Evolutionary conservation across 2,113 vertebrate species (phyloP), one percentile per base, ranked within the genome.

Genomic region (Myrmecobius fasciatus): DNA sequence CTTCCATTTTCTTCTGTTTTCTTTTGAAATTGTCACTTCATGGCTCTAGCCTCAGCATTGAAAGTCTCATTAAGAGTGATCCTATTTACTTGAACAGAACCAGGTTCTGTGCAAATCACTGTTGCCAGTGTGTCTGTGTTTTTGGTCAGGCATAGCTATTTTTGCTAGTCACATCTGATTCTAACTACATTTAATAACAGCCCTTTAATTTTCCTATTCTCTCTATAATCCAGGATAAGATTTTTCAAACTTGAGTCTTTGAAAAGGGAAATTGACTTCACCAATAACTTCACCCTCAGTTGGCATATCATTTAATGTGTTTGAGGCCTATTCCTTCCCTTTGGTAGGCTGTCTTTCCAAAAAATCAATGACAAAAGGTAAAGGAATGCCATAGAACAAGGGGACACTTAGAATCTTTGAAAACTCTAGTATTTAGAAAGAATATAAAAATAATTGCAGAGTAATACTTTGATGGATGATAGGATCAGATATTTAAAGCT

Each of bases 1-100:
- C 56, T 96, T 98, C 89, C 97, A 83, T 96, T 97, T 98, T 92
- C 92, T 97, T 96, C 94, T 92, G 92, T 83, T 97, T 98, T 92
- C 93, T 96, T 96, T 97, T 92, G 95, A 96, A 98, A 89, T 96
- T 96, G 96, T 96, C 95, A 96, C 47, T 96, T 97, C 94, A n/a
- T 75, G 93, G 91, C 43, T 95, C 48, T 90, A 94, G 53, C n/a
- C 51, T 96, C 53, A 89, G 88, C 92, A 89, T 48, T 46, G 56
- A 89, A 56, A 90, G 25, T 95, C 67, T 98, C 89, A 96, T 98
- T 98, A 97, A 93, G 97, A 92, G 60, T 51, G 67, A 90, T 92
- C 52, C 51, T 94, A 12, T 92, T 97, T 93, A 49, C 51, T 95
- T 49, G 96, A 56, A 92, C 56, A 96, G 91, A 92, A 28, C 51